Percentiles rank a stretch among this genome's conserved stretches.
These are phyloP conservation scores for Aphis gossypii DNA, from an alignment of 1,140 invertebrate genomes.

Conservation along the genomic window DNA sequence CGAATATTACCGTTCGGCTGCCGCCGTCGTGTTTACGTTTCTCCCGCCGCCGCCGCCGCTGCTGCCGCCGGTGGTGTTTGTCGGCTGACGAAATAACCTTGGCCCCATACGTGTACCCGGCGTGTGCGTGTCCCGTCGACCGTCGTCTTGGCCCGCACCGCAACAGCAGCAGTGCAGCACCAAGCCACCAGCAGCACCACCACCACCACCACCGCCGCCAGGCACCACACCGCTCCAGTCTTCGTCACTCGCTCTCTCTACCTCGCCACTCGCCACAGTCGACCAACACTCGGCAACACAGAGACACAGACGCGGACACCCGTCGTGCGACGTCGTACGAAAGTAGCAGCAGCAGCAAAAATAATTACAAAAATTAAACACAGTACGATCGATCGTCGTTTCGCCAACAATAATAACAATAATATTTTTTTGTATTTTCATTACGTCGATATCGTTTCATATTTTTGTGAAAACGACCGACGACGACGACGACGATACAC, in stretches of 20 bases:
- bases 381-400: not conserved
- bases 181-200: not conserved
- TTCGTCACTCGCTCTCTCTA: too few relatives aligned
- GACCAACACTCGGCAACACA: not conserved
- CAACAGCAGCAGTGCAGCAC: not conserved
- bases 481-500: not conserved
- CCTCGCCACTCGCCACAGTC: too few relatives aligned
- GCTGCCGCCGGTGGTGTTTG: not conserved
- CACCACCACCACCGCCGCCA: too few relatives aligned
- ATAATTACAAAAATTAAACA: not conserved
- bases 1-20: constrained; percentile 36
- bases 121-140: not conserved
- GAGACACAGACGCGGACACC: not conserved
- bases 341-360: not conserved
- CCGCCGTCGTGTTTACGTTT: constrained; percentile 49
- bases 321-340: not conserved
- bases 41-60: constrained; percentile 6
- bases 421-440: too few relatives aligned
- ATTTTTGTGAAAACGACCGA: not conserved
- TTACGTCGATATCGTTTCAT: not conserved
- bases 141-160: constrained; percentile 4
- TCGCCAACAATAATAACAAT: too few relatives aligned
- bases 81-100: constrained; percentile 56
- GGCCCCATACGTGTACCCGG: constrained; percentile 43
- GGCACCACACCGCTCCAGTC: not conserved